Percentiles rank a stretch among this genome's conserved stretches.
phyloP scores from a whole-genome alignment of 2,113 vertebrate species.

The Polypterus bichir region DNA sequence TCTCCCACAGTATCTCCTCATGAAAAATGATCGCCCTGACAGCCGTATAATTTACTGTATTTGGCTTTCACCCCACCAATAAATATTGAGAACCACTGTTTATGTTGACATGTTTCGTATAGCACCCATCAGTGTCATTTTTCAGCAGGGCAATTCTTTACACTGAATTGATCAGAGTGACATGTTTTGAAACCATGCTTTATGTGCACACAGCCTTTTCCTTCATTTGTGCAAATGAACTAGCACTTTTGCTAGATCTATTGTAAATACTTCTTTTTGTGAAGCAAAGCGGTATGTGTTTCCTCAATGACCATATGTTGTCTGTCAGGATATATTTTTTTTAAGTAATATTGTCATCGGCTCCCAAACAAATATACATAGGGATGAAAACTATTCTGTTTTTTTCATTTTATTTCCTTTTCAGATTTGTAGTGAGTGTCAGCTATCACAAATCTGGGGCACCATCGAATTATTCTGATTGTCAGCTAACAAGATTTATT shows the following conservation, averaged over 20 bases:
- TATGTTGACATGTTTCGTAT: slow-evolving; percentile 24
- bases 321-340: slow-evolving; percentile 20
- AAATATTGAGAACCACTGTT: slow-evolving; percentile 34
- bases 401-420: slow-evolving; percentile 6
- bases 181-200: slow-evolving; percentile 1
- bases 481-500: slow-evolving; percentile 37
- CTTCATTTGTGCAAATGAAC: slow-evolving; percentile 5
- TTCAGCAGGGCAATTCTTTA: slow-evolving; percentile 14
- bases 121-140: slow-evolving; percentile 35
- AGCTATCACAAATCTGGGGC: slow-evolving; percentile 32
- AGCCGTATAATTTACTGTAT: slow-evolving; percentile 46
- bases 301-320: slow-evolving; percentile 17
- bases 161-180: background rate
- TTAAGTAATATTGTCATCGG: slow-evolving; percentile 6
- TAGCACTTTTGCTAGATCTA: slow-evolving; percentile 1
- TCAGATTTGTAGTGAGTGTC: slow-evolving; percentile 16
- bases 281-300: slow-evolving; percentile 22
- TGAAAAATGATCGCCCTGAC: slow-evolving; percentile 46
- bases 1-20: slow-evolving; percentile 41
- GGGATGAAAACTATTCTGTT: background rate
- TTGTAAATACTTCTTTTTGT: background rate
- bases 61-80: slow-evolving; percentile 46
- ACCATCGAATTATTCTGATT: slow-evolving; percentile 39
- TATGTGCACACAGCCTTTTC: slow-evolving; percentile 2
- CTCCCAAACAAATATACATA: slow-evolving; percentile 7